Evolutionary conservation across 2,113 vertebrate species (phyloP).

Genomic region (Atractosteus spatula): DNA sequence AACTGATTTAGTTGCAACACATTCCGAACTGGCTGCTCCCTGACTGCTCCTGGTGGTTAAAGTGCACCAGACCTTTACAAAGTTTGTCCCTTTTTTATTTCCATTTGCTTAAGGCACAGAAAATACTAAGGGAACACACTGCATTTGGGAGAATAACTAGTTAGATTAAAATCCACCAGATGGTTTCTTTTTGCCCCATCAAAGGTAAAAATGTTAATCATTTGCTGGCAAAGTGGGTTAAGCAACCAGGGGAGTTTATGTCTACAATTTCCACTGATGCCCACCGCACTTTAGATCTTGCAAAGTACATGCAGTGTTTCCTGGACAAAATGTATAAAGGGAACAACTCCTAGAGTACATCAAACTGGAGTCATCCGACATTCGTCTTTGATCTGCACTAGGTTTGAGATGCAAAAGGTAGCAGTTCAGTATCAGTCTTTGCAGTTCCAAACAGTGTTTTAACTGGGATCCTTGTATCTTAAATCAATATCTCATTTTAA

Average conservation of each 20-base stretch:
- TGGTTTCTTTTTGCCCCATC: neutral
- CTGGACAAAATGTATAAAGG: constrained; percentile 16
- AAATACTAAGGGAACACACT: no score
- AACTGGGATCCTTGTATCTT: neutral
- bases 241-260: constrained; percentile 1
- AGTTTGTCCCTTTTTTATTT: neutral
- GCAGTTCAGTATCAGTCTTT: neutral
- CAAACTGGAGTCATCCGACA: neutral
- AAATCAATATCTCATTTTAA: neutral
- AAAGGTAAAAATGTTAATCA: constrained; percentile 2
- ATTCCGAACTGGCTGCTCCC: constrained; percentile 5
- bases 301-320: constrained; percentile 15
- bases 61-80: constrained; percentile 13
- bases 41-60: constrained; percentile 7
- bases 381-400: constrained; percentile 10
- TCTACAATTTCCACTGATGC: constrained; percentile 10
- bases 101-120: no score
- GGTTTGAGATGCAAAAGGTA: constrained; percentile 3
- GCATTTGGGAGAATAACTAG: neutral
- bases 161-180: constrained; percentile 6
- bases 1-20: constrained; percentile 8
- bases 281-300: constrained; percentile 6
- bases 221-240: constrained; percentile 8
- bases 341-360: constrained; percentile 3
- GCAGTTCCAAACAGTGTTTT: neutral